Evolutionary conservation across 2,888 invertebrate genomes (phyloP).

Genomic region (Philopedon plagiatum): DNA sequence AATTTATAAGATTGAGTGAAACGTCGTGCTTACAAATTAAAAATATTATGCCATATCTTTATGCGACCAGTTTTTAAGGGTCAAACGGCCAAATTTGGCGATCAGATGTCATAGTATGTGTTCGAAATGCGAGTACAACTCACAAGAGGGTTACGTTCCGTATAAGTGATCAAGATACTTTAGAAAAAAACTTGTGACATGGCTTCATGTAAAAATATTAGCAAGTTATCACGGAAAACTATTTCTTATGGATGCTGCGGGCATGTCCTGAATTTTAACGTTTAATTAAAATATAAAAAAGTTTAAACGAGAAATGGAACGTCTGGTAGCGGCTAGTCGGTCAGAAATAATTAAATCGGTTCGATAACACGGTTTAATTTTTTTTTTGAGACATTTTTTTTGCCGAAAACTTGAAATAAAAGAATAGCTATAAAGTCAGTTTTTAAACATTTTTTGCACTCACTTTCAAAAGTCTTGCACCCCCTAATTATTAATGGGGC

Average conservation of each 20-base stretch:
- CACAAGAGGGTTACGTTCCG: not conserved
- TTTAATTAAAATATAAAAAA: too few relatives aligned
- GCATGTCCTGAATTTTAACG: not conserved
- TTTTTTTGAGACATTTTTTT: too few relatives aligned
- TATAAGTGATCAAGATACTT: not conserved
- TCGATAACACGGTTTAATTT: too few relatives aligned
- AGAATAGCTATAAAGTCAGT: too few relatives aligned
- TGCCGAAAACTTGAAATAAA: too few relatives aligned
- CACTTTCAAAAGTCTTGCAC: too few relatives aligned
- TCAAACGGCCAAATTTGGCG: constrained; percentile 3
- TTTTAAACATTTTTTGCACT: too few relatives aligned
- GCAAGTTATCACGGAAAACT: not conserved
- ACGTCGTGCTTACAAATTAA: not conserved
- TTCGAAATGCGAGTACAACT: not conserved
- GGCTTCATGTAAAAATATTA: not conserved
- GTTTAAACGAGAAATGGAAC: too few relatives aligned
- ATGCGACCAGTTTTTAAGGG: constrained; percentile 11
- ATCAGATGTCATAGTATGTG: not conserved
- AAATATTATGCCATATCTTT: not conserved
- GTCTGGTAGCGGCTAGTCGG: too few relatives aligned
- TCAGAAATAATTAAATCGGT: too few relatives aligned
- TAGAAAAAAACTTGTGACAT: not conserved
- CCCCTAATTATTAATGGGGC: too few relatives aligned
- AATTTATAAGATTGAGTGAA: not conserved
- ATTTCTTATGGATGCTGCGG: too few relatives aligned